phyloP scores from a whole-genome alignment of 1,140 invertebrate species.

The Cotesia chilonis region DNA sequence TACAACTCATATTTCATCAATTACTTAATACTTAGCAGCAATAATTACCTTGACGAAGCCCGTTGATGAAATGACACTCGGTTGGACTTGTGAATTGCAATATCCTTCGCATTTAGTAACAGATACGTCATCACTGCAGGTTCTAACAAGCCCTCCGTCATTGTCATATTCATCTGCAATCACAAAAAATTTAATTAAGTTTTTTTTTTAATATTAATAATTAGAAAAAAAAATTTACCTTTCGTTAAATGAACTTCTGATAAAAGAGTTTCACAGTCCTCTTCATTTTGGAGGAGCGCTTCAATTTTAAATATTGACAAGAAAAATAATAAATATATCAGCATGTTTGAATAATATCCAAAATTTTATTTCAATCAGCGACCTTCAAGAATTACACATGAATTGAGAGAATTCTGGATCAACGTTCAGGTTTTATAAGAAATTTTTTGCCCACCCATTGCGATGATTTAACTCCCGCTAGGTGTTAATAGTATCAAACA shows the following conservation, averaged over 20 bases:
- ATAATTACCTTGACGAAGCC: conserved; percentile 86
- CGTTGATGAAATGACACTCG: conserved; percentile 84
- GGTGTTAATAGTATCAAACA: conserved; percentile 48
- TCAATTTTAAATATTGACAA: not conserved
- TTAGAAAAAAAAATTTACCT: conserved; percentile 62
- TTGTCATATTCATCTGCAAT: conserved; percentile 86
- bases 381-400: not conserved
- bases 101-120: conserved; percentile 91
- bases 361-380: too few relatives aligned
- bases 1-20: too few relatives aligned
- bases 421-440: conserved; percentile 55
- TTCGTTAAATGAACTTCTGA: conserved; percentile 83
- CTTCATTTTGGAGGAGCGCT: conserved; percentile 42
- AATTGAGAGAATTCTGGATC: too few relatives aligned
- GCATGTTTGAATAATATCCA: not conserved
- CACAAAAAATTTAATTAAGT: conserved; percentile 16
- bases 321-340: conserved; percentile 8
- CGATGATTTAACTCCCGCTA: conserved; percentile 51
- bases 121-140: conserved; percentile 85
- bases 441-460: conserved; percentile 44
- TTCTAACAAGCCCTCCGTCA: conserved; percentile 78
- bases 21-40: not conserved
- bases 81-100: conserved; percentile 89
- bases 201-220: conserved; percentile 14
- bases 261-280: conserved; percentile 80